Evolutionary conservation across 1,140 invertebrate species (phyloP), one percentile per base, ranked within the genome.

Genomic region (Leptopilina boulardi): DNA sequence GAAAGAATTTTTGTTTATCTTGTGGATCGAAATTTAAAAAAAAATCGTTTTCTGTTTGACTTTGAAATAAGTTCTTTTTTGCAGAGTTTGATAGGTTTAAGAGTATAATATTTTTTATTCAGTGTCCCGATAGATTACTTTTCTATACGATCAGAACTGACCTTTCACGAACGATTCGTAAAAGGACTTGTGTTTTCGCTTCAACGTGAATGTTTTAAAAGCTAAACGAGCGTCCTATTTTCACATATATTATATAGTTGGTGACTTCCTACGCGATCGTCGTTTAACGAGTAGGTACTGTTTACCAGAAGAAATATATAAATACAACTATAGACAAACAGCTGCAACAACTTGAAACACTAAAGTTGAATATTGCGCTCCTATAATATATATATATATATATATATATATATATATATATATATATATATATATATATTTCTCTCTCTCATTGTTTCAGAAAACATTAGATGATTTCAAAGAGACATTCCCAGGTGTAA

Each of bases 151-250:
- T 15, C 59, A 66, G 26, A 15, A 66, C 30, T 66, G 23, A 66
- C 59, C 59, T 66, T 66, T 66, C 59, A 66, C 59, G 59, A 66
- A n/a, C 59, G 59, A 66, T 66, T 66, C 59, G 26, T 66, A 66
- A 66, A 66, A 66, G 59, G 59, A 66, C 59, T n/a, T n/a, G n/a
- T 66, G 59, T 66, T 66, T 66, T 66, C 59, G 59, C 59, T 66
- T 66, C 23, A 66, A 38, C 21, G 59, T 66, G 23, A 30, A 66
- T 34, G 59, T 38, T 66, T 66, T 66, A 66, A 66, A 66, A 66
- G 23, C 13, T 38, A 38, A n/a, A 66, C 59, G 59, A 66, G 15
- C 23, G 59, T 66, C 59, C 59, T 30, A 30, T 66, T 66, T 66
- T 66, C 59, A 66, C 59, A 6, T 34, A 3, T 38, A 38, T 38